A percentile compares a stretch with the other conserved stretches of the same genome.
Evolutionary conservation across 2,113 vertebrate species (phyloP).

Genomic region (Sardina pilchardus): DNA sequence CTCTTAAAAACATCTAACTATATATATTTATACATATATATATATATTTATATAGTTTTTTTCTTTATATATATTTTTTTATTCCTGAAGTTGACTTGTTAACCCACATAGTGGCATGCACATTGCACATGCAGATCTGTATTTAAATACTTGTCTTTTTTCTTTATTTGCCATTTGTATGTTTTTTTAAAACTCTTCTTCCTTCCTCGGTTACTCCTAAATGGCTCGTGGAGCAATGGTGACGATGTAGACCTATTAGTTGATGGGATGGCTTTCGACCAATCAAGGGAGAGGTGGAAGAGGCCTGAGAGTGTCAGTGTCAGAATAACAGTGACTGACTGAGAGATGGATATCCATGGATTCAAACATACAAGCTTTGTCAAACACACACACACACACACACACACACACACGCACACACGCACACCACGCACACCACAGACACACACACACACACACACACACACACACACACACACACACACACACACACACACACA

Average conservation of each 20-base stretch:
- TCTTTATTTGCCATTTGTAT: constrained; percentile 68
- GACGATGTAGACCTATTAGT: constrained; percentile 19
- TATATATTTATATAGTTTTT: constrained; percentile 62
- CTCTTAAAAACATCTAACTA: constrained; percentile 80
- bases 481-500: constrained; percentile 9
- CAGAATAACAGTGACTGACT: constrained; percentile 52
- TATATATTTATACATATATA: constrained; percentile 68
- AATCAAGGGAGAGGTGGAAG: constrained; percentile 39
- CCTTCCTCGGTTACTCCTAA: constrained; percentile 59
- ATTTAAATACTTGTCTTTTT: constrained; percentile 76
- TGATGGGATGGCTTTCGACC: constrained; percentile 5
- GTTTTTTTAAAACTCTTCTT: constrained; percentile 52
- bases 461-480: background rate
- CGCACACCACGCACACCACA: background rate
- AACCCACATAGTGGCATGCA: constrained; percentile 81
- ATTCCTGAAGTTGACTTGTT: constrained; percentile 80
- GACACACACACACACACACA: constrained; percentile 2
- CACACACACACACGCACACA: background rate
- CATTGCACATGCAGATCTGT: constrained; percentile 83
- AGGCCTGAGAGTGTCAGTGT: constrained; percentile 50
- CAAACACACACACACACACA: too few species aligned
- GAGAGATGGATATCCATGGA: constrained; percentile 5
- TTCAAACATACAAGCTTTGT: background rate
- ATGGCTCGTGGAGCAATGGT: constrained; percentile 56
- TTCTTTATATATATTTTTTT: constrained; percentile 62